phyloP scores from a whole-genome alignment of 2,888 invertebrate genomes.

The Arge pagana region DNA sequence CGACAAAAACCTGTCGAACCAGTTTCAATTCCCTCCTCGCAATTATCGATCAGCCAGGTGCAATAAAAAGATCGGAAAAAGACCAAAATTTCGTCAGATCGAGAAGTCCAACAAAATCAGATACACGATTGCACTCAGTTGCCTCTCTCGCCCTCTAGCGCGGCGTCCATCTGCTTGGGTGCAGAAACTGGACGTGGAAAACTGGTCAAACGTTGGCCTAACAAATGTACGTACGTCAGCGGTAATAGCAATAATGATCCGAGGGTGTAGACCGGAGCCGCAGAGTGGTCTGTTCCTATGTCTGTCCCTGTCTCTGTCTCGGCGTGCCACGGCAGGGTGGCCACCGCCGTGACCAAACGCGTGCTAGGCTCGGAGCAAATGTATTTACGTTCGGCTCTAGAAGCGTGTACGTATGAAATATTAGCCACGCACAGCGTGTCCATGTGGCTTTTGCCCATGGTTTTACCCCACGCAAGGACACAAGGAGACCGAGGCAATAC shows the following conservation, averaged over 20 bases:
- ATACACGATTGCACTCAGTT: too few relatives aligned
- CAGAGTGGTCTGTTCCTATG: slow-evolving; percentile 16
- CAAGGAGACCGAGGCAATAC: slow-evolving; percentile 14
- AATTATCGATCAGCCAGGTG: too few relatives aligned
- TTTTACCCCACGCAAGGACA: slow-evolving; percentile 18
- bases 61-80: too few relatives aligned
- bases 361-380: slow-evolving; percentile 15
- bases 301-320: too few relatives aligned
- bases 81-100: too few relatives aligned
- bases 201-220: neutral
- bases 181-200: too few relatives aligned
- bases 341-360: slow-evolving; percentile 15
- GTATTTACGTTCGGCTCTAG: slow-evolving; percentile 11
- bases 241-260: slow-evolving; percentile 4
- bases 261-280: slow-evolving; percentile 7
- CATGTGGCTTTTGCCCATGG: neutral
- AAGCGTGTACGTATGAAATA: slow-evolving; percentile 8
- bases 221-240: neutral
- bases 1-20: too few relatives aligned
- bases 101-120: too few relatives aligned
- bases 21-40: too few relatives aligned
- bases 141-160: too few relatives aligned
- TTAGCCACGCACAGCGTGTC: slow-evolving; percentile 11
- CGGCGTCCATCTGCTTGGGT: too few relatives aligned
- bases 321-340: slow-evolving; percentile 4